Evolutionary conservation across 2,797 vertebrate species (phyloP), one percentile per base, ranked within the genome.

Genomic region (Silurus aristotelis): DNA sequence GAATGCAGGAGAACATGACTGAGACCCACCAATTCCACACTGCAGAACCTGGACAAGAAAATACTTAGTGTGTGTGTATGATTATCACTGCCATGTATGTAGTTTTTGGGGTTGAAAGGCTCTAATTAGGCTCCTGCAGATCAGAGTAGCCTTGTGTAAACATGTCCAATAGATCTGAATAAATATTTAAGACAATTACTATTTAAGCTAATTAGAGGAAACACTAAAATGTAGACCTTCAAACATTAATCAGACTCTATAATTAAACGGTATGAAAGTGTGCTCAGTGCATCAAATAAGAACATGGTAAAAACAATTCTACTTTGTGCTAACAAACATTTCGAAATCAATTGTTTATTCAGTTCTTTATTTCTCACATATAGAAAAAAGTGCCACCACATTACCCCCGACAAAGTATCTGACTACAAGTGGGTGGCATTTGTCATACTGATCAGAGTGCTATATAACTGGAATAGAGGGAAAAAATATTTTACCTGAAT

Each of bases 1-100:
- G 82, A 95, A 95, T 19, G 93, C 94, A 77, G 94, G 89, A 25
- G 38, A 80, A 90, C 94, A 95, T 88, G 89, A 46, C 48, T 86
- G 64, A 60, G 88, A 78, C 79, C 93, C 89, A 22, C 87, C 31
- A 10, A 82, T 83, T 27, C 20, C 86, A 48, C 71, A 77, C 17
- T 78, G 77, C 1, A 88, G 87, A 5, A 71, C 88, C 95, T 96
- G 43, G 3, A 4, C 1, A 70, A 56, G 66, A 1, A 14, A 55
- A 55, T 56, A 55, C 31, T 19, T 7, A 2, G 48, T 52, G 48
- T 52, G 48, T 52, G 48, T 52, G 31, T 5, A 55, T 3, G 2
- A 55, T 55, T 55, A 15, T 75, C 12, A 5, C 48, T 55, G 14
- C 17, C 19, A 9, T 22, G 20, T n/a, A 10, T 52, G 14, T 25